Conservation (phyloP, 1,140 invertebrate species). For the Meloidogyne exigua region DNA sequence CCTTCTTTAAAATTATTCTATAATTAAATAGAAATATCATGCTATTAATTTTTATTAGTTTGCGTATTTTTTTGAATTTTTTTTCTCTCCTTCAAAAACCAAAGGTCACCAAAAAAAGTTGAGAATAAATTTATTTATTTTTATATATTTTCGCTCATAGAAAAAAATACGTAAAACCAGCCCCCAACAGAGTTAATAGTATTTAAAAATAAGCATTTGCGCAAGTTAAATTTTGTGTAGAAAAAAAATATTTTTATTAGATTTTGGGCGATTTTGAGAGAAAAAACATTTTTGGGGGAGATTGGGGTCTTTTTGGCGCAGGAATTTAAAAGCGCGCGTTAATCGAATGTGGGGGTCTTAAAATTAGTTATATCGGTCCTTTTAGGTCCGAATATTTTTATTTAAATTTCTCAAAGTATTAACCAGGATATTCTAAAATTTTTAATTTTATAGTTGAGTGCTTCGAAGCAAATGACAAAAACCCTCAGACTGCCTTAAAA, state of each 20-base stretch:
- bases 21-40: not conserved
- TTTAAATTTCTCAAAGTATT: not conserved
- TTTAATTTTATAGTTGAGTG: not conserved
- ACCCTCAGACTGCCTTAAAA: not conserved
- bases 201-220: not conserved
- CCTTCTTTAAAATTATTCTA: not conserved
- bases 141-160: not conserved
- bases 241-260: constrained; percentile 1
- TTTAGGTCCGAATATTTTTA: too few species aligned
- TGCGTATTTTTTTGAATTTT: not conserved
- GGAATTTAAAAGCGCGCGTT: too few species aligned
- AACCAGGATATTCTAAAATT: not conserved
- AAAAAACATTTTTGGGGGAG: not conserved
- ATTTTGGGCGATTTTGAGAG: not conserved
- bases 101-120: not conserved
- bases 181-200: not conserved
- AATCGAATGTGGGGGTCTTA: too few species aligned
- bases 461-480: not conserved
- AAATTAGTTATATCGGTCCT: too few species aligned
- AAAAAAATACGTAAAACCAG: not conserved
- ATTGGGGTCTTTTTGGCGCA: not conserved
- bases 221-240: not conserved
- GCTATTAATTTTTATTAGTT: not conserved
- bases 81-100: not conserved
- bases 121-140: not conserved